Conservation (phyloP, 2,113 vertebrate species). For the Eretmodus cyanostictus region DNA sequence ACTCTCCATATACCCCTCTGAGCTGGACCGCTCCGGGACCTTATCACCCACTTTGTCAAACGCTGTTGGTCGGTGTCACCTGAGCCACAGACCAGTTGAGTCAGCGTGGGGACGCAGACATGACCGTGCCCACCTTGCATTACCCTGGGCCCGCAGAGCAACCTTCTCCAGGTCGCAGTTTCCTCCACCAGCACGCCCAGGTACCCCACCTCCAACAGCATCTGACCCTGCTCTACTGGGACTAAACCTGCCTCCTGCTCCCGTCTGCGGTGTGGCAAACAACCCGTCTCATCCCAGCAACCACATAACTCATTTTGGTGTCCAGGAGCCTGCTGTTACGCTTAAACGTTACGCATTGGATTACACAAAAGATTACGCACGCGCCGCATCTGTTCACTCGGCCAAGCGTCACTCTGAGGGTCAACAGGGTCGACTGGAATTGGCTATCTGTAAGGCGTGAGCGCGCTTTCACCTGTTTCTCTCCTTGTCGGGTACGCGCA, state of each 20-base stretch:
- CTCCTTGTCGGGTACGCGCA: constrained; percentile 53
- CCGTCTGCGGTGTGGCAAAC: neutral
- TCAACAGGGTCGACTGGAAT: constrained; percentile 34
- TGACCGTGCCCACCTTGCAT: constrained; percentile 57
- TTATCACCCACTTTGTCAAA: constrained; percentile 37
- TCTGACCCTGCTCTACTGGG: constrained; percentile 34
- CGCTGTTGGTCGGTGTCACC: constrained; percentile 59
- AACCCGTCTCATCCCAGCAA: neutral
- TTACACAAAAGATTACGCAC: constrained; percentile 52
- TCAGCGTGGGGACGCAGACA: constrained; percentile 60
- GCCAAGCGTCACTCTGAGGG: constrained; percentile 22
- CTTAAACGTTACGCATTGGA: constrained; percentile 46
- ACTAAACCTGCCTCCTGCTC: constrained; percentile 16
- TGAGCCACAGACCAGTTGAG: constrained; percentile 43
- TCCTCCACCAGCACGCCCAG: constrained; percentile 54
- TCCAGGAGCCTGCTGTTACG: neutral
- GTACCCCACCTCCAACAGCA: constrained; percentile 48
- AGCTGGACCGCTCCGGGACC: constrained; percentile 65
- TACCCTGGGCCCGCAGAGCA: constrained; percentile 61
- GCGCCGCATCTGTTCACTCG: neutral
- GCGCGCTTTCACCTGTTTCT: constrained; percentile 75
- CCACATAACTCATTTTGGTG: neutral
- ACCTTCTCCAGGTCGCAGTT: constrained; percentile 49
- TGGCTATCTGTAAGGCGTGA: constrained; percentile 44
- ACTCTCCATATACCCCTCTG: constrained; percentile 41